These are phyloP conservation scores for Chaetops frenatus DNA, from an alignment of 2,113 vertebrate genomes.

Conservation along the genomic window DNA sequence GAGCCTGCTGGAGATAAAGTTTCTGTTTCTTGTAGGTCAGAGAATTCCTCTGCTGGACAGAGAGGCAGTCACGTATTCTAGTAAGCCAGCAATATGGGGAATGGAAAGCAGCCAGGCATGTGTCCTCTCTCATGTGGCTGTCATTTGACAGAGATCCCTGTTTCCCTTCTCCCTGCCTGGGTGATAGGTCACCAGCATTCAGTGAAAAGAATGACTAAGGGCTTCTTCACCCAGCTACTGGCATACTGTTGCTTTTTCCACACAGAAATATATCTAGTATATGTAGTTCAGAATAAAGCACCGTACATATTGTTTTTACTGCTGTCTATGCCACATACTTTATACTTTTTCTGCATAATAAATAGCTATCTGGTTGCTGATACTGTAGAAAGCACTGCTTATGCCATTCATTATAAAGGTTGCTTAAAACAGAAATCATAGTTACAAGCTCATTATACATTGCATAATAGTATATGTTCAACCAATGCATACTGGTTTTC, in stretches of 20 bases:
- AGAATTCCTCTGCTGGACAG: background rate
- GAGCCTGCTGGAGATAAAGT: background rate
- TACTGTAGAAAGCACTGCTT: background rate
- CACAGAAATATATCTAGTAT: background rate
- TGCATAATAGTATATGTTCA: background rate
- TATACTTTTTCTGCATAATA: background rate
- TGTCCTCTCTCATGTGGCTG: background rate
- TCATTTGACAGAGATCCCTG: background rate
- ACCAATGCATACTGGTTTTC: background rate
- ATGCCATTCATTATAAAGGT: background rate
- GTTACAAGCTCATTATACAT: background rate
- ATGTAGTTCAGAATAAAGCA: background rate
- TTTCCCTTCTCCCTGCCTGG: background rate
- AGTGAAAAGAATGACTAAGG: background rate
- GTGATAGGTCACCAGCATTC: background rate
- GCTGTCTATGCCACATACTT: background rate
- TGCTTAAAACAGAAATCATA: background rate
- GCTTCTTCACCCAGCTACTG: background rate
- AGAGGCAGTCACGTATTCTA: background rate
- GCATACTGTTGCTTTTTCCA: background rate
- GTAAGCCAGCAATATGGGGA: background rate
- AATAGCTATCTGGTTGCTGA: background rate
- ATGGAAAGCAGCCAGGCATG: background rate
- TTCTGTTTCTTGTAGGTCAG: constrained; percentile 11
- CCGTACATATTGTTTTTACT: background rate